Base-by-base conservation (phyloP, 1,140 invertebrate genomes). In the Xylocopa sonorina region DNA sequence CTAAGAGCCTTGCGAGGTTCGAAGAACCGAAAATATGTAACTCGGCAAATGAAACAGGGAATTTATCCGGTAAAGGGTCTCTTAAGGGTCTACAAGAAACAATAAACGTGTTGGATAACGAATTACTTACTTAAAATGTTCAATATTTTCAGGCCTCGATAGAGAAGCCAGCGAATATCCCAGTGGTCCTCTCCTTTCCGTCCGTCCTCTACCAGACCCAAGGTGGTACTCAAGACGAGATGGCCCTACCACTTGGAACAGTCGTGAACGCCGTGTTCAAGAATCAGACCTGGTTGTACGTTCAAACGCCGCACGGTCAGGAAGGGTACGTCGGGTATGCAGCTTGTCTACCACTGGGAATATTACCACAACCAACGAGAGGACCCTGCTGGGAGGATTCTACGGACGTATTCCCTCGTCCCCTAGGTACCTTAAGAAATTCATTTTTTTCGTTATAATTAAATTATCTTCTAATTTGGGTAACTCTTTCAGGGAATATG, bases 251-350 rank as follows among this genome's bases (percentile, higher is more conserved):
- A 0, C 91, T 97, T 62, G 96, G 97, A 12, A 97, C 96, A 89
- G 96, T 97, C 4, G 96, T 97, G 0, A 97, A 97, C 88, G 96
- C 96, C 0, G 95, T 97, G 9, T 97, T 97, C 89, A 97, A 97
- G 90, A 97, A 96, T 83, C 95, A 96, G 81, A 94, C 95, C 81
- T 97, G 97, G 97, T 89, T 97, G 2, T 97, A 97, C 85, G 96
- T 96, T 2, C 96, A 97, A 89, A 97, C 96, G 1, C 96, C 96
- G 2, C 96, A 96, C 80, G 95, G 94, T 0, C 95, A 96, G 74
- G 96, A 97, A 89, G 96, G 96, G 0, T 97, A 97, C 79, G 95
- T 97, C 27, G 94, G 95, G 50, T 97, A 97, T 80, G 93, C 94
- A 10, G 95, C 95, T 3, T 97, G 96, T 87, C 87, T 97, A 62